Evolutionary conservation across 2,888 invertebrate genomes (phyloP).

Genomic region (Perizoma flavofasciatum): DNA sequence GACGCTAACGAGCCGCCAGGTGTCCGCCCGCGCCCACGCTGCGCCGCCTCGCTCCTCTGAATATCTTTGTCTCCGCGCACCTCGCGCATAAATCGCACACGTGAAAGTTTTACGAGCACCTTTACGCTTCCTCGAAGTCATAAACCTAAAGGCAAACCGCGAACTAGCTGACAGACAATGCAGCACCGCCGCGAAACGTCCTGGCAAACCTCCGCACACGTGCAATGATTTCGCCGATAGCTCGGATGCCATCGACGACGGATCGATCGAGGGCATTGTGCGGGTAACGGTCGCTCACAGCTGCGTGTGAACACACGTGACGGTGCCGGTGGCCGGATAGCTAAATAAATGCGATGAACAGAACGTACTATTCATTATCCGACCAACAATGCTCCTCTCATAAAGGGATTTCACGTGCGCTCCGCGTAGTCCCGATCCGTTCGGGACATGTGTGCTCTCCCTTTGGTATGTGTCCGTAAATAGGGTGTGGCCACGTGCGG

Average conservation of each 20-base stretch:
- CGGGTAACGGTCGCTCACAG: constrained; percentile 83
- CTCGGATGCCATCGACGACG: constrained; percentile 74
- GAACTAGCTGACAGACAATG: constrained; percentile 63
- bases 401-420: constrained; percentile 83
- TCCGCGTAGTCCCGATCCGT: constrained; percentile 81
- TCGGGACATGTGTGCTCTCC: constrained; percentile 82
- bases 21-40: constrained; percentile 75
- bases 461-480: constrained; percentile 81
- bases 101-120: constrained; percentile 83
- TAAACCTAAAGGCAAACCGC: constrained; percentile 61
- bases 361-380: constrained; percentile 80
- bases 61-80: constrained; percentile 76
- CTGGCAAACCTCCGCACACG: constrained; percentile 68
- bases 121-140: constrained; percentile 76
- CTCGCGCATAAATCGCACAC: constrained; percentile 76
- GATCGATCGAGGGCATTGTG: constrained; percentile 83
- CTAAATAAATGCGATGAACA: constrained; percentile 80
- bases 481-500: constrained; percentile 83
- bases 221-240: constrained; percentile 79
- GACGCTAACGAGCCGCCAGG: constrained; percentile 81
- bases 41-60: constrained; percentile 66
- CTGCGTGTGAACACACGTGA: constrained; percentile 80
- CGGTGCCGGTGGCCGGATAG: constrained; percentile 80
- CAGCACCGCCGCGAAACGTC: constrained; percentile 70
- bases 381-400: constrained; percentile 78